phyloP scores from a whole-genome alignment of 2,797 vertebrate genomes.

The Sylvia borin region DNA sequence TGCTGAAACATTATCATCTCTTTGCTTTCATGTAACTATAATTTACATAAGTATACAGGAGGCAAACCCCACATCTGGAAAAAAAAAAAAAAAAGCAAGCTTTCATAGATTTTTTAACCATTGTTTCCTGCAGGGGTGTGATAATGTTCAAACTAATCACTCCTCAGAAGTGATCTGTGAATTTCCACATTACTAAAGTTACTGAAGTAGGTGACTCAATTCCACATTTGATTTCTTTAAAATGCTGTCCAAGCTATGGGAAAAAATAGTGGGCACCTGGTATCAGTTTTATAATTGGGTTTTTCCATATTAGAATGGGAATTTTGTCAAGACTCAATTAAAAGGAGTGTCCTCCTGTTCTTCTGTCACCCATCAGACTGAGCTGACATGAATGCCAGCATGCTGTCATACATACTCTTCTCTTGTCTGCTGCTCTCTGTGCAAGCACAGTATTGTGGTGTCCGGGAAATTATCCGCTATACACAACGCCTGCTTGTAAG shows the following conservation, averaged over 20 bases:
- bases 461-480: not conserved
- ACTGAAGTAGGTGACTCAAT: constrained; percentile 71
- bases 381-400: constrained; percentile 43
- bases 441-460: not conserved
- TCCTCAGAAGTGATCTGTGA: constrained; percentile 59
- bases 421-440: constrained; percentile 65
- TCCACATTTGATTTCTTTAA: constrained; percentile 51
- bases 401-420: constrained; percentile 59
- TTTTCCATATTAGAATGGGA: constrained; percentile 70
- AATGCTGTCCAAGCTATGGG: constrained; percentile 59
- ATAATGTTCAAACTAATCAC: constrained; percentile 49
- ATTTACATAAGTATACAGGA: constrained; percentile 23
- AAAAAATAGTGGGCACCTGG: constrained; percentile 70
- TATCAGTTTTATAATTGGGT: constrained; percentile 77
- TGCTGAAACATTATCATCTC: not conserved
- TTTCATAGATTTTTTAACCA: constrained; percentile 63
- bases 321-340: constrained; percentile 69
- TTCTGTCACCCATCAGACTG: constrained; percentile 33
- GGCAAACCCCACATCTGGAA: constrained; percentile 39
- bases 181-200: constrained; percentile 44
- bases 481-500: not conserved
- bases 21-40: not conserved
- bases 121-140: constrained; percentile 59
- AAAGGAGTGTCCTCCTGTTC: constrained; percentile 56
- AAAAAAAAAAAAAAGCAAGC: not conserved